Evolutionary conservation across 1,140 invertebrate species (phyloP).

Genomic region (Hylyphantes graminicola): DNA sequence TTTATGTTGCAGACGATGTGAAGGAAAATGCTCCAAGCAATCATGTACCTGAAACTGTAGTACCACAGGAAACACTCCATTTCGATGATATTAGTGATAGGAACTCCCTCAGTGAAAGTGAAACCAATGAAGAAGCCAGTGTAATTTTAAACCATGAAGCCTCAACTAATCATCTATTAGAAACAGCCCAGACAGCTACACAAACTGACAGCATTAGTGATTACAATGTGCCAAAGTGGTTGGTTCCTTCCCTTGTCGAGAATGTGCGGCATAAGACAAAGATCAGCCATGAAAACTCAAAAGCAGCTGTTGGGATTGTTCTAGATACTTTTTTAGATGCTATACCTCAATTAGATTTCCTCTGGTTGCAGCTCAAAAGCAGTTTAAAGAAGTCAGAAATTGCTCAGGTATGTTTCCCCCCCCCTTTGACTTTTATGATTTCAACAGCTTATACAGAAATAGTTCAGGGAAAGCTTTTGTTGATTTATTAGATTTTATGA

Average conservation of each 20-base stretch:
- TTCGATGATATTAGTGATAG: neutral
- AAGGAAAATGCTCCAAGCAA: neutral
- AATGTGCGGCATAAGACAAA: constrained; percentile 44
- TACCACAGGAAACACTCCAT: neutral
- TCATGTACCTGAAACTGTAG: neutral
- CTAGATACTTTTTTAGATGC: constrained; percentile 47
- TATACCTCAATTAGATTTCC: constrained; percentile 24
- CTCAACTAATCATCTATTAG: neutral
- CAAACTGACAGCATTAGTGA: constrained; percentile 42
- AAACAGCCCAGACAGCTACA: constrained; percentile 5
- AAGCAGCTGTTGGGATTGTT: constrained; percentile 43
- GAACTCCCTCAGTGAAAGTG: neutral
- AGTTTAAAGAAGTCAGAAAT: constrained; percentile 46
- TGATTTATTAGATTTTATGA: too few relatives aligned
- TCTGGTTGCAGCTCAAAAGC: constrained; percentile 39
- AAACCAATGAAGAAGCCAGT: neutral
- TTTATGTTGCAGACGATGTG: neutral
- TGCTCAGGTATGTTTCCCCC: constrained; percentile 9
- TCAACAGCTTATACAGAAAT: too few relatives aligned
- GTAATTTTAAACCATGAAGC: neutral
- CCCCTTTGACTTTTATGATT: too few relatives aligned
- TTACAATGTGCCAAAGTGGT: constrained; percentile 41
- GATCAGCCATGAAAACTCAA: constrained; percentile 52
- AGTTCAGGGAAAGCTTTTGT: too few relatives aligned
- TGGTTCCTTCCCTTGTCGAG: constrained; percentile 49